Evolutionary conservation across 1,140 invertebrate species (phyloP), one percentile per base, ranked within the genome.

Genomic region (Drosophila punjabiensis): DNA sequence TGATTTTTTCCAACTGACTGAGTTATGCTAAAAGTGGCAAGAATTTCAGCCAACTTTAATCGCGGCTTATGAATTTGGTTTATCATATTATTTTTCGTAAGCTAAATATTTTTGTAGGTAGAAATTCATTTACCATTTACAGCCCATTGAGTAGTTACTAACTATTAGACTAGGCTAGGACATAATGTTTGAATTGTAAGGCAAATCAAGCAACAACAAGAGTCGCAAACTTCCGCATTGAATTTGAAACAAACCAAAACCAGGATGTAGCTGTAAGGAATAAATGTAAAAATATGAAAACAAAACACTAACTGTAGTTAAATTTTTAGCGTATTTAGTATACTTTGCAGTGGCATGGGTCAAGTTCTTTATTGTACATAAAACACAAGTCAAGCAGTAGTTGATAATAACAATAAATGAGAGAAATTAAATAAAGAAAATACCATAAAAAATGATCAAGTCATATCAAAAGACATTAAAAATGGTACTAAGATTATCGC

Each of bases 401-500:
- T 58, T 16, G 28, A 53, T 62, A 18, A 48, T 41, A 39, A 64
- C 30, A 64, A 64, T 52, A 66, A 58, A 32, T 61, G 37, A 53
- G 50, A 33, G 20, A 66, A 68, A 60, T 56, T 67, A 63, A 13
- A 50, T 16, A 52, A 32, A n/a, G n/a, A 28, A 53, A 71, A 76
- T 79, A 82, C 76, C 76, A 79, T 71, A 66, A 84, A 55, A 81
- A 81, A 83, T 91, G 89, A 87, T 91, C 82, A 91, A 91, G 81
- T 91, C 88, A 91, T 91, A 91, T 91, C 88, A 91, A 81, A 92
- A 78, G 85, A 83, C 78, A 88, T 88, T 88, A 70, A 73, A 88
- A 80, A 88, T 88, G 84, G 78, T 89, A 89, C 85, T 88, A 69
- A 81, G 55, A 81, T 84, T 79, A 89, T 63, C 73, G 50, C 64